These are phyloP conservation scores for Neodiprion virginianus DNA, from an alignment of 1,140 invertebrate species.

Conservation along the genomic window DNA sequence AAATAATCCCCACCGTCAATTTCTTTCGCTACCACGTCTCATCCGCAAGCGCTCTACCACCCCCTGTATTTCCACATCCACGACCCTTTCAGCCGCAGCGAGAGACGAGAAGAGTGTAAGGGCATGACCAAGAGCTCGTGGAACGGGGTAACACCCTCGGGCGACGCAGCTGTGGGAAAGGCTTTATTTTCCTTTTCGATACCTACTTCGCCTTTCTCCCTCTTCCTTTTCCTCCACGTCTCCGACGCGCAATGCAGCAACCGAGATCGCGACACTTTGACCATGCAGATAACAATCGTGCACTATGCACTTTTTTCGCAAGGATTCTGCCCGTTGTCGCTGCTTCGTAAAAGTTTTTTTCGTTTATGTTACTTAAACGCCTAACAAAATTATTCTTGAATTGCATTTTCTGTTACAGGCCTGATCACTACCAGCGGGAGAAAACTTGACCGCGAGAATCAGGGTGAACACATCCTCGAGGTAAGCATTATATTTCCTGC, in stretches of 20 bases:
- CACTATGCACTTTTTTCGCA: too few relatives aligned
- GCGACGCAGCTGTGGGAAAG: background rate
- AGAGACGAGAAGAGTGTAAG: background rate
- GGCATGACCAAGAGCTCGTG: background rate
- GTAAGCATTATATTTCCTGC: slow-evolving; percentile 59
- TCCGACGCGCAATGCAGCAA: background rate
- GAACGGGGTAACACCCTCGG: background rate
- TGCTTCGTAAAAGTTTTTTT: background rate
- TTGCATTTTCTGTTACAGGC: slow-evolving; percentile 65
- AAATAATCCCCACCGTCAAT: too few relatives aligned
- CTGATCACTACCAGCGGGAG: slow-evolving; percentile 82
- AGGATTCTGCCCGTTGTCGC: too few relatives aligned
- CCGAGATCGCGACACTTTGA: background rate
- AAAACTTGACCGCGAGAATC: slow-evolving; percentile 84
- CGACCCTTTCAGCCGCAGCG: too few relatives aligned
- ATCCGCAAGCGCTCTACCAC: too few relatives aligned
- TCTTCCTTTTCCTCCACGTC: background rate
- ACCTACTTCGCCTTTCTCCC: background rate
- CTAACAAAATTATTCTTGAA: slow-evolving; percentile 14
- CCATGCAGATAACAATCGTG: too few relatives aligned
- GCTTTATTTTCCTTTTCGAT: background rate
- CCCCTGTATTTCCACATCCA: too few relatives aligned
- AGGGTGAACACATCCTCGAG: slow-evolving; percentile 84
- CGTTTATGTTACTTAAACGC: background rate
- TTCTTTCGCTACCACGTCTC: too few relatives aligned